Base-by-base conservation (phyloP, 1,140 invertebrate species). In the Drosophila novamexicana region DNA sequence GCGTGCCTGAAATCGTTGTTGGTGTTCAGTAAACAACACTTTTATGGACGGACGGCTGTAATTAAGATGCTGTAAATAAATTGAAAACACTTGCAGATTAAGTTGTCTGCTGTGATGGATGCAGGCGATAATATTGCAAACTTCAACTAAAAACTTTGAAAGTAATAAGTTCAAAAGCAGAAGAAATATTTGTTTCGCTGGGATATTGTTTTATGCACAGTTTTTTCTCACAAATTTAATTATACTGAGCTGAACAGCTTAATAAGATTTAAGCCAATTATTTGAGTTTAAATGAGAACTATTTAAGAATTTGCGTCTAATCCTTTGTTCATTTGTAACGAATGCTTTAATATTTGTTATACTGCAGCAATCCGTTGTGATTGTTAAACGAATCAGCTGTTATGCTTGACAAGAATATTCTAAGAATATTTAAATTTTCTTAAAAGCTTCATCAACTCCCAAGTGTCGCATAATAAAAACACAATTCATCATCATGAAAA, bases 401-500 rank as follows among this genome's bases (percentile, higher is more conserved):
- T 7, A 36, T 16, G 22, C 57, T 29, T 29, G 6, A 10, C 53
- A 6, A 32, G 18, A 22, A 32, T 14, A 14, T 18, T 44, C 14
- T 36, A 18, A 29, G 22, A 29, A 29, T 45, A 47, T 36, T 59
- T n/a, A 18, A 36, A 34, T 47, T 34, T 36, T 14, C 6, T 39
- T 37, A 18, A 8, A 2, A 32, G 49, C 39, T 81, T 77, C 47
- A 76, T 54, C 67, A 66, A 63, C 50, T 66, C 47, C 9, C 29
- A 72, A 65, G 56, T 64, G 42, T 52, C 16, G 36, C 61, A 47
- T 57, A 66, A 77, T 81, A 74, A 74, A 69, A 64, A 66, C 50
- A 64, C 77, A 66, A 81, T 74, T 59, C 56, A 77, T 58, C 74
- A 77, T 76, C 45, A 14, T 62, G 18, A 59, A 81, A 69, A 77